Evolutionary conservation across 2,888 invertebrate species (phyloP), one percentile per base, ranked within the genome.

Genomic region (Catocala fraxini): DNA sequence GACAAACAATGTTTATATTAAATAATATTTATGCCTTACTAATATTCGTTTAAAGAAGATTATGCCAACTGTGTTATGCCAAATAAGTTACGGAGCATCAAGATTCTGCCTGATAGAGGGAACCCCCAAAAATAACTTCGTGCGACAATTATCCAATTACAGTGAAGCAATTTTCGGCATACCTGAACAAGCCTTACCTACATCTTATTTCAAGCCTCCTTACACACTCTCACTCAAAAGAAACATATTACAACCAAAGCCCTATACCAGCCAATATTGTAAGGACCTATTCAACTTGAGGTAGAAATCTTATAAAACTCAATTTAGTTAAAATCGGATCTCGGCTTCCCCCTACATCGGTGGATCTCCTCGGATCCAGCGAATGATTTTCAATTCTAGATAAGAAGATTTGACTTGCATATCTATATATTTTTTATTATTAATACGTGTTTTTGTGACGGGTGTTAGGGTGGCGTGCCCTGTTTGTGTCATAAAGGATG

Each of bases 361-460:
- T 71, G 67, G 80, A 65, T 71, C 81, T 80, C 77, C 79, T 77
- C 71, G 76, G 64, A 80, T 77, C 81, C 80, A 73, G 80, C 79
- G 84, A 85, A 86, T 85, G 89, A 89, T 89, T 89, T 76, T 83
- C 89, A 89, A 89, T 89, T 89, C 86, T 72, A 88, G 87, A 87
- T 89, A 89, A 89, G 86, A 81, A 84, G 87, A 88, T 87, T 88
- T 84, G 70, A 71, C 77, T 75, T 79, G 75, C 74, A 78, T 82
- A 81, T 69, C 67, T 70, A 78, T 77, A 39, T 39, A 39, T 80
- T 80, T 80, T 81, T 80, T 77, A 78, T 79, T 83, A 83, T 82
- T 82, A 84, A 82, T 78, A 74, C 71, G 61, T 72, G 69, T 73
- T 71, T 73, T 71, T 71, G 63, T 59, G 41, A n/a, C 15, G 45